Evolutionary conservation across 2,797 vertebrate species (phyloP), one percentile per base, ranked within the genome.

Genomic region (Kryptolebias ocellatus): DNA sequence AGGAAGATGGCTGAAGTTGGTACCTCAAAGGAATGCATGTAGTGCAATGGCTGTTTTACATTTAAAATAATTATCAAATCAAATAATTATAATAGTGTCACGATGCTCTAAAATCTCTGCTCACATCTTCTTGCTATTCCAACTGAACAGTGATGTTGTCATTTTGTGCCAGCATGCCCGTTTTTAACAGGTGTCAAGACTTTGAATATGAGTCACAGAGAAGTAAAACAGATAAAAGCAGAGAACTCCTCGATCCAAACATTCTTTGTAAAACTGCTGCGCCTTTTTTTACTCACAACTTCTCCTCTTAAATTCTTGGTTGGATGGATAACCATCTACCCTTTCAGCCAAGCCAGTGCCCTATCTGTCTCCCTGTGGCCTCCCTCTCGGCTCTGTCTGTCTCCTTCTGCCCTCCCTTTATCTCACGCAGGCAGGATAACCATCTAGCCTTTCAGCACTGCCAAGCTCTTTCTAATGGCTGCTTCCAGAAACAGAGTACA

Each of bases 401-500:
- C 75, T 60, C 53, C 72, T 74, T 62, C 72, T 74, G 53, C 53
- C 75, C 72, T 74, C 59, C 74, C 82, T 80, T 82, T 75, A 70
- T 80, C 76, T 84, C 63, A 1, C 72, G 70, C 62, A 5, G 64
- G 60, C 55, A 74, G 79, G 87, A 90, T 90, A 92, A 84, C 83
- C 85, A 87, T 91, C 87, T 80, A 83, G 78, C 76, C 83, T 87
- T 89, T 90, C 83, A 90, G 83, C 87, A 78, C 67, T 72, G 73
- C 61, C 84, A 78, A 76, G 80, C 70, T 80, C 80, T 76, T 66
- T 87, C 74, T 90, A 86, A 90, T 88, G 85, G 84, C 77, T 78
- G 54, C 85, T 89, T 87, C 76, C 69, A 87, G 76, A 60, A 57
- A 76, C 49, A 64, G 64, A 69, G 63, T 80, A 89, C 81, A 82